Evolutionary conservation across 2,888 invertebrate species (phyloP).

Genomic region (Meiosimyza decipiens): DNA sequence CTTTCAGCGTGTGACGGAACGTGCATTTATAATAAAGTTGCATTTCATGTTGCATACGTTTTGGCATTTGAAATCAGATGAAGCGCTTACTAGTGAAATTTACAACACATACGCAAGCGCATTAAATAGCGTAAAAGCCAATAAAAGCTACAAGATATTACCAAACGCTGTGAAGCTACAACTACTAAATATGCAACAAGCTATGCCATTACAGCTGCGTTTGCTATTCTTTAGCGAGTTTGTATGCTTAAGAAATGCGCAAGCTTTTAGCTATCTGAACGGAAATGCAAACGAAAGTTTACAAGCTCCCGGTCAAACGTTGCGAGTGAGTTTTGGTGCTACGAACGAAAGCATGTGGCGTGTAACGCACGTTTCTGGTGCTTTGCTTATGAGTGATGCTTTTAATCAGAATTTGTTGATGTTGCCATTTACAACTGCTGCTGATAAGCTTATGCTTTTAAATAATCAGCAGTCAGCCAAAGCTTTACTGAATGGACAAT

Average conservation of each 20-base stretch:
- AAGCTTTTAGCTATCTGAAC: conserved; percentile 8
- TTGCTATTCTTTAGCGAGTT: conserved; percentile 42
- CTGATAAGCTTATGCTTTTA: background rate
- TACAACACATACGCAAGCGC: no score
- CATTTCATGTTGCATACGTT: conserved; percentile 50
- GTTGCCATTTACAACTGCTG: background rate
- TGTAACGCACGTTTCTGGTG: background rate
- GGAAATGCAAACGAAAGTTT: background rate
- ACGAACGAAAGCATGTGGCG: conserved; percentile 49
- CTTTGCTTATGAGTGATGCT: background rate
- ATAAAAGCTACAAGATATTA: conserved; percentile 12
- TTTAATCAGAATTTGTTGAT: background rate
- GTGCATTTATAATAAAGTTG: conserved; percentile 34
- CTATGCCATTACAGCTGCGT: conserved; percentile 43
- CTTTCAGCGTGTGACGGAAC: background rate
- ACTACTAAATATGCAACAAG: conserved; percentile 53
- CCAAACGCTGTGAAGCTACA: conserved; percentile 31
- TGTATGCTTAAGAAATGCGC: conserved; percentile 48
- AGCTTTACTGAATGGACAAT: background rate
- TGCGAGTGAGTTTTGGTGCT: conserved; percentile 43
- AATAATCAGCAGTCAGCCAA: no score
- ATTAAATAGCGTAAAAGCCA: conserved; percentile 26
- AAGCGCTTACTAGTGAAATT: conserved; percentile 12
- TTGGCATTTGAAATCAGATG: conserved; percentile 45
- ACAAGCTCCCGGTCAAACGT: background rate